Percentiles rank a stretch among this genome's conserved stretches.
phyloP scores from a whole-genome alignment of 2,113 vertebrate genomes.

The Pangasianodon gigas region DNA sequence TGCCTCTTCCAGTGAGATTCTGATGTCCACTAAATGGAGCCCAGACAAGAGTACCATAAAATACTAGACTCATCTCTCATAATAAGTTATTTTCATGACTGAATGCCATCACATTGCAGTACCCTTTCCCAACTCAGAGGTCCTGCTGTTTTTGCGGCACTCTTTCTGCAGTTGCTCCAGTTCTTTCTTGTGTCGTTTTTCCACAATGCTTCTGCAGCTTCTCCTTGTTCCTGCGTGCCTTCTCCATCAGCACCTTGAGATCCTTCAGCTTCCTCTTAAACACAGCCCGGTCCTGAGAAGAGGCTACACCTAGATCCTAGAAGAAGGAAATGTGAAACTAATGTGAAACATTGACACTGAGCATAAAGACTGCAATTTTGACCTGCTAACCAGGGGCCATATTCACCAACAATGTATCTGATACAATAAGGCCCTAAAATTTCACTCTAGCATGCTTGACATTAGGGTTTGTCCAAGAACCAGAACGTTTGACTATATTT shows the following conservation, averaged over 20 bases:
- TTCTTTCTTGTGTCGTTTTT: constrained; percentile 82
- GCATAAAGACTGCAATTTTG: neutral
- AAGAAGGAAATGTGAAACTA: constrained; percentile 34
- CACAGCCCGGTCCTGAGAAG: constrained; percentile 85
- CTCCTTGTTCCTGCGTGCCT: constrained; percentile 83
- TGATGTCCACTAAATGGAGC: constrained; percentile 21
- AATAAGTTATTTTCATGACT: neutral
- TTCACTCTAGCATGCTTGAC: neutral
- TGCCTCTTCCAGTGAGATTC: constrained; percentile 31
- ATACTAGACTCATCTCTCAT: constrained; percentile 13
- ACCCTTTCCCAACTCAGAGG: constrained; percentile 63
- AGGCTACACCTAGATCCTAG: constrained; percentile 85
- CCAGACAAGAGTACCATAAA: constrained; percentile 14
- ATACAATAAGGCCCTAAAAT: neutral
- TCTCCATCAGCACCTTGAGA: constrained; percentile 86
- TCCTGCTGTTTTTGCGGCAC: constrained; percentile 66
- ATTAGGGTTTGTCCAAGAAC: neutral
- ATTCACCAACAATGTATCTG: neutral
- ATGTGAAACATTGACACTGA: neutral
- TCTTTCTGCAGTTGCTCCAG: constrained; percentile 82
- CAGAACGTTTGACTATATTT: neutral
- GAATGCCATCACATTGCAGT: constrained; percentile 57
- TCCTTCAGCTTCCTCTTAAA: constrained; percentile 96
- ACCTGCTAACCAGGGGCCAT: neutral
- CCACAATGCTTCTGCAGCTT: constrained; percentile 87